phyloP scores from a whole-genome alignment of 2,888 invertebrate genomes.

The Girardia tigrina region DNA sequence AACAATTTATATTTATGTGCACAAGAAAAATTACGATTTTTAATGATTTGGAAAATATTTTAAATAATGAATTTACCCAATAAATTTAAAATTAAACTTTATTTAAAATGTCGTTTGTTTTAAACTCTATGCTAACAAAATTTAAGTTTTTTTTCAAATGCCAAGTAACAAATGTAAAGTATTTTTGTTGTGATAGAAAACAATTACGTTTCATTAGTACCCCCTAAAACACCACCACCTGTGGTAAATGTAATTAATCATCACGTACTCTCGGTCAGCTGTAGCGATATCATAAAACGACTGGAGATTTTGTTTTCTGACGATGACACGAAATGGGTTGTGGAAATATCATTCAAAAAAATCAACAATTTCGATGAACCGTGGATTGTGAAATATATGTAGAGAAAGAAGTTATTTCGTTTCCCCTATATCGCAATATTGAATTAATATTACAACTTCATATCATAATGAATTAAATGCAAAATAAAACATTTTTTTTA shows the following conservation, averaged over 20 bases:
- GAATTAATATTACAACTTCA: too few species aligned
- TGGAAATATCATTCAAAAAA: background rate
- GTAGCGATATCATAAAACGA: background rate
- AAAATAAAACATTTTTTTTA: too few species aligned
- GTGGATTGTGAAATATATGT: slow-evolving; percentile 12
- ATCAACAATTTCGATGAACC: slow-evolving; percentile 11
- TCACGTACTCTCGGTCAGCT: background rate
- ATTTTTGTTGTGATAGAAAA: background rate
- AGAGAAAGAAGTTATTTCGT: too few species aligned
- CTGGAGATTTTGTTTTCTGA: background rate
- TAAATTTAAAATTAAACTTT: too few species aligned
- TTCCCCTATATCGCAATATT: too few species aligned
- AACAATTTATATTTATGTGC: too few species aligned
- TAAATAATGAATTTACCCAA: too few species aligned
- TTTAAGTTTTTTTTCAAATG: background rate
- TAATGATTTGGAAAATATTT: too few species aligned
- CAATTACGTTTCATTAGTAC: too few species aligned
- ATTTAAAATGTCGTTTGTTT: too few species aligned
- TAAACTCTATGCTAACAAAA: background rate
- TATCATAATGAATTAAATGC: too few species aligned
- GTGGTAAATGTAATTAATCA: background rate
- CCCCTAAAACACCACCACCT: background rate
- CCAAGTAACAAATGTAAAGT: background rate
- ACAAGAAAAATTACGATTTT: too few species aligned
- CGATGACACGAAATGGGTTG: background rate